Percentiles rank a stretch among this genome's conserved stretches.
These are phyloP conservation scores for Chromobotia macracanthus DNA, from an alignment of 2,797 vertebrate species.

Conservation along the genomic window DNA sequence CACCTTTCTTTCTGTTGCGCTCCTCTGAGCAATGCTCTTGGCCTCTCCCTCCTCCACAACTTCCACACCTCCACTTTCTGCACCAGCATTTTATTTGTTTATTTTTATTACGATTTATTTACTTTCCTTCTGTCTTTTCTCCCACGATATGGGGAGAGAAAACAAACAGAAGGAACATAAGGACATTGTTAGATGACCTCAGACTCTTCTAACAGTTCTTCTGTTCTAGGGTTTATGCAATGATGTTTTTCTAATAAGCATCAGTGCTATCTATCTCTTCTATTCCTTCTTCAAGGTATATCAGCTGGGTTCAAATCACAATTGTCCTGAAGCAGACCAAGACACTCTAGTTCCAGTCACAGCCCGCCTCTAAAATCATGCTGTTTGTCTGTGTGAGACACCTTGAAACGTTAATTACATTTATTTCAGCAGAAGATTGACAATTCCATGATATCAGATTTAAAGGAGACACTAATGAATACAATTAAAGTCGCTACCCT, in stretches of 20 bases:
- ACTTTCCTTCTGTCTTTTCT: neutral
- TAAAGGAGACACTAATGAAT: neutral
- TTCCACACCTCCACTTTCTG: constrained; percentile 58
- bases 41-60: constrained; percentile 59
- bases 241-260: neutral
- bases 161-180: constrained; percentile 16
- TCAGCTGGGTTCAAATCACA: no score
- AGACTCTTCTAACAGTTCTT: neutral
- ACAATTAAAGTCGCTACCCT: neutral
- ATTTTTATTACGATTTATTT: constrained; percentile 17
- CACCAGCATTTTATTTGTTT: constrained; percentile 60
- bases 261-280: constrained; percentile 2
- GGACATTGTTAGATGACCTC: constrained; percentile 15
- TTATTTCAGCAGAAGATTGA: neutral
- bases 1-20: constrained; percentile 9
- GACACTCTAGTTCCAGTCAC: neutral
- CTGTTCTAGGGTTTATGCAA: neutral
- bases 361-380: neutral
- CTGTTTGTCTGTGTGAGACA: neutral
- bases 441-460: neutral
- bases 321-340: neutral
- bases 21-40: constrained; percentile 23
- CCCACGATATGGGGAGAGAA: constrained; percentile 44
- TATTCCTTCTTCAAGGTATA: neutral
- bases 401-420: neutral